These are phyloP conservation scores for Natator depressus DNA, from an alignment of 2,113 vertebrate genomes.

Conservation along the genomic window DNA sequence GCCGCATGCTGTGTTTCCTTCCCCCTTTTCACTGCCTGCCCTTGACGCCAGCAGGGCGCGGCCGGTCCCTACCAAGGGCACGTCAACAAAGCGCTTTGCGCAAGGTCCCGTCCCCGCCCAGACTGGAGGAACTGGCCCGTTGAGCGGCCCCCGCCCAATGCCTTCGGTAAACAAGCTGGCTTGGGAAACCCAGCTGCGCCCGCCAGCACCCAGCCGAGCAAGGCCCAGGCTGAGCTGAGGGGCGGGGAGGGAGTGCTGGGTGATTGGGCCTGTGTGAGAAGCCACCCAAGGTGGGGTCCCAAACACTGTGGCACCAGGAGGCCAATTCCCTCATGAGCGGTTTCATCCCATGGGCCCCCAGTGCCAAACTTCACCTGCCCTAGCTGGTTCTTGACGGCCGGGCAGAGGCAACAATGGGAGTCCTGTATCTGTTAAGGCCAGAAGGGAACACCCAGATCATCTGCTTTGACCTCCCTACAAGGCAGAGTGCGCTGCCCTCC, in stretches of 20 bases:
- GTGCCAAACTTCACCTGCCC: not conserved
- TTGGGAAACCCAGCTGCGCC: not conserved
- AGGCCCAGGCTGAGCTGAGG: not conserved
- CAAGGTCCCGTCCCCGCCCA: not conserved
- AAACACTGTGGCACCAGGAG: not conserved
- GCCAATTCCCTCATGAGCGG: not conserved
- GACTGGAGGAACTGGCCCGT: not conserved
- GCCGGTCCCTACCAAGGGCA: not conserved
- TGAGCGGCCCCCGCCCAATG: not conserved
- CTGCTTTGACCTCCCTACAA: not conserved
- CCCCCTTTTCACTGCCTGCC: too few relatives aligned
- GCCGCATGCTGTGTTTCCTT: too few relatives aligned
- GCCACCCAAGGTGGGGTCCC: not conserved
- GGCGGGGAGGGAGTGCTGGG: too few relatives aligned
- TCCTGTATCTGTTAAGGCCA: not conserved
- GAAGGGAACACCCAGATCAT: not conserved
- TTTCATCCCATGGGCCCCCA: not conserved
- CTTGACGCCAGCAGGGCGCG: not conserved
- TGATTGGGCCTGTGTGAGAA: not conserved
- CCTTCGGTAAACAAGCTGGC: not conserved
- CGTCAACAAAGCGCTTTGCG: not conserved
- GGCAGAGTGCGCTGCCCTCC: accelerated
- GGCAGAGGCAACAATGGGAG: not conserved
- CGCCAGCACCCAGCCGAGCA: too few relatives aligned
- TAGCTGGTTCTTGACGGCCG: not conserved